A percentile compares a stretch with the other conserved stretches of the same genome.
phyloP scores from a whole-genome alignment of 1,140 invertebrate species.

The Penaeus chinensis region DNA sequence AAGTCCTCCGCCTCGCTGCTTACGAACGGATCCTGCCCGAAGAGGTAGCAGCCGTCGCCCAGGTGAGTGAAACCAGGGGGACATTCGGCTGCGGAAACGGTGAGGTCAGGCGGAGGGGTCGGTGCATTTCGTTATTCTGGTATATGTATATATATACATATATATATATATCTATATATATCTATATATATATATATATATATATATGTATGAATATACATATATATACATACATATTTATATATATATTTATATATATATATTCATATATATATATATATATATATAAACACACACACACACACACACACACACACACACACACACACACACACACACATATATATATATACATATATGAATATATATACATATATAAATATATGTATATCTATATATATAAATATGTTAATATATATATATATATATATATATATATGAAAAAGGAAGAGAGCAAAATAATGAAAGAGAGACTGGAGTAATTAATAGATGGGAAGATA shows the following conservation, averaged over 20 bases:
- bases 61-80: no score
- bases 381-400: background rate
- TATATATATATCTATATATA: constrained; percentile 1
- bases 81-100: no score
- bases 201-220: background rate
- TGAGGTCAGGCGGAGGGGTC: no score
- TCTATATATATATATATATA: constrained; percentile 4
- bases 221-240: background rate
- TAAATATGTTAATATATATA: background rate
- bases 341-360: background rate
- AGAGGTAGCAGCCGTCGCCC: no score
- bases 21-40: no score
- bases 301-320: background rate
- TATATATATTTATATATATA: background rate
- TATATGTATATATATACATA: background rate
- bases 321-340: background rate
- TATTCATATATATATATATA: background rate
- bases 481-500: no score
- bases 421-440: no score
- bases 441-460: no score
- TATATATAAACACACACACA: background rate
- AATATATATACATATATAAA: background rate
- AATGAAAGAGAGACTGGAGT: no score
- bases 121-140: no score
- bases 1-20: no score